Conservation (phyloP, 2,797 vertebrate genomes). For the Gadopsis marmoratus region DNA sequence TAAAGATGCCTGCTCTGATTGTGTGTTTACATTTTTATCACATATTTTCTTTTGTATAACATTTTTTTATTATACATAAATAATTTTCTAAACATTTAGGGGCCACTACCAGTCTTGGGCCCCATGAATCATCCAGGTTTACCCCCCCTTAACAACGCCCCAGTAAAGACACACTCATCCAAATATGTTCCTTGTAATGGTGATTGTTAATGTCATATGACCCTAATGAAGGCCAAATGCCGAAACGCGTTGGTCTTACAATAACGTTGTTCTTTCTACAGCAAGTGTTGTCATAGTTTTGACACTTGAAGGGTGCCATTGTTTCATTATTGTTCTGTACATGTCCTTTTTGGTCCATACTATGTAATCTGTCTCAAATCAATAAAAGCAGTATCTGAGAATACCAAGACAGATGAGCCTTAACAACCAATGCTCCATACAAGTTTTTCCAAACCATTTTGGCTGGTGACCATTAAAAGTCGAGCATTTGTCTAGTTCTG, state of each 20-base stretch:
- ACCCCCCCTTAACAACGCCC: too few species aligned
- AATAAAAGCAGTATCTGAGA: not conserved
- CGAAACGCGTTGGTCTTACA: fast-evolving
- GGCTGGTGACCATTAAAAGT: not conserved
- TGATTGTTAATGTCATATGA: not conserved
- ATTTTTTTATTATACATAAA: too few species aligned
- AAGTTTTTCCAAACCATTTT: not conserved
- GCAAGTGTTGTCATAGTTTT: not conserved
- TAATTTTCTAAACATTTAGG: too few species aligned
- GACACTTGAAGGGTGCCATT: not conserved
- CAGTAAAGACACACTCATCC: too few species aligned
- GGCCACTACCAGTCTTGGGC: too few species aligned
- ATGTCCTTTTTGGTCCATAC: not conserved
- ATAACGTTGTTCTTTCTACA: not conserved
- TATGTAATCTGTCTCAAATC: not conserved
- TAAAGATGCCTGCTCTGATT: too few species aligned
- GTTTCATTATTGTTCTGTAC: not conserved
- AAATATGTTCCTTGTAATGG: not conserved
- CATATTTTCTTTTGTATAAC: too few species aligned
- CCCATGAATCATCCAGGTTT: too few species aligned
- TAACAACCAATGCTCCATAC: not conserved
- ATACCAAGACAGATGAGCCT: not conserved
- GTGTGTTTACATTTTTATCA: too few species aligned
- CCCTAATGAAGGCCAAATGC: not conserved
- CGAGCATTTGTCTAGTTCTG: not conserved